These are phyloP conservation scores for Drosophila lacertosa DNA, from an alignment of 1,140 invertebrate species.

Conservation along the genomic window DNA sequence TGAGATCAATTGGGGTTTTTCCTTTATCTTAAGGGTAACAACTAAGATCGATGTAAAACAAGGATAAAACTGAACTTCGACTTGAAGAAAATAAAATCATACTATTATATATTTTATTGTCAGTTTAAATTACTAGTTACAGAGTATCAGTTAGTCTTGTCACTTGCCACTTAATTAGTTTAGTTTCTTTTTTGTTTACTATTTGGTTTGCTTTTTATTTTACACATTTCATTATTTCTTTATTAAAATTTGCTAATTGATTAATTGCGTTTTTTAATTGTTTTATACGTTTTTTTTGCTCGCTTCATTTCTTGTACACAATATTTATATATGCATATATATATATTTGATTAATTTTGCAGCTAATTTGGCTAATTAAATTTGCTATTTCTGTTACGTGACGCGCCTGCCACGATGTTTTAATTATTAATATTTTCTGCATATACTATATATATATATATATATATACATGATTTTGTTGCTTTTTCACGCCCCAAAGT, in stretches of 20 bases:
- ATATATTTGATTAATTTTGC: constrained; percentile 57
- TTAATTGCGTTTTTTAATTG: constrained; percentile 51
- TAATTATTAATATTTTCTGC: constrained; percentile 66
- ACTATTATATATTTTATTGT: too few relatives aligned
- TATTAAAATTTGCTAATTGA: constrained; percentile 58
- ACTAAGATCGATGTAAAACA: too few relatives aligned
- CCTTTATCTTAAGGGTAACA: too few relatives aligned
- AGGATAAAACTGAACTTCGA: too few relatives aligned
- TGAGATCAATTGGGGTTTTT: too few relatives aligned
- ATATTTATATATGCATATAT: constrained; percentile 44
- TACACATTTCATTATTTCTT: constrained; percentile 5
- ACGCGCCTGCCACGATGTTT: constrained; percentile 49
- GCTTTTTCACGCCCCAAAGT: constrained; percentile 64
- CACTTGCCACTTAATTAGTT: too few relatives aligned
- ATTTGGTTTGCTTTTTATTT: not conserved
- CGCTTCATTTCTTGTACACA: constrained; percentile 15
- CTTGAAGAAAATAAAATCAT: too few relatives aligned
- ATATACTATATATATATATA: constrained; percentile 34
- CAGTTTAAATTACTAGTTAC: too few relatives aligned
- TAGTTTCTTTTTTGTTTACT: not conserved
- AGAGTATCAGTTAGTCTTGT: too few relatives aligned
- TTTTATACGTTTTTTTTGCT: constrained; percentile 24
- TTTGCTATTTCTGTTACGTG: constrained; percentile 75
- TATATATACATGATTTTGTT: constrained; percentile 29
- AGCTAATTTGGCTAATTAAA: constrained; percentile 73